A percentile compares a stretch with the other conserved stretches of the same genome.
phyloP scores from a whole-genome alignment of 2,113 vertebrate genomes.

The Boulengeromyrus knoepffleri region DNA sequence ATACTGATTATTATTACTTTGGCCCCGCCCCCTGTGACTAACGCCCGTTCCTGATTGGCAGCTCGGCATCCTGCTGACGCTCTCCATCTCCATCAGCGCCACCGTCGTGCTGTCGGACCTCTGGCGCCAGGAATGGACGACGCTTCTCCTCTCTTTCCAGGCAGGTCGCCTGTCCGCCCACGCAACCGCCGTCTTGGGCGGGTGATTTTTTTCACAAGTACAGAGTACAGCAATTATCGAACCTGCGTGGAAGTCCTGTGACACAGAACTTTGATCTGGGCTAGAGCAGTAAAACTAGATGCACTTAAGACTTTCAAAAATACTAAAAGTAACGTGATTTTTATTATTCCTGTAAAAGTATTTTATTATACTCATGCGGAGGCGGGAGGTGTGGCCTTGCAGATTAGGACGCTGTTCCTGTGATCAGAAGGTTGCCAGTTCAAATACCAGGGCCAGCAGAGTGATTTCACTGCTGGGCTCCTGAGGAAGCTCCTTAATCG shows the following conservation, averaged over 20 bases:
- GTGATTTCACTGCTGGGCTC: neutral
- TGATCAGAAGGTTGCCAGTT: neutral
- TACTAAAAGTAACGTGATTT: neutral
- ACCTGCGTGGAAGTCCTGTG: neutral
- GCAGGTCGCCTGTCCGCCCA: slow-evolving; percentile 39
- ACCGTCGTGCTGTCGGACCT: slow-evolving; percentile 60
- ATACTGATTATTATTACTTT: neutral
- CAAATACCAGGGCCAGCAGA: neutral
- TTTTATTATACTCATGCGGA: neutral
- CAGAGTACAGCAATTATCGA: neutral
- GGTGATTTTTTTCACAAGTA: neutral
- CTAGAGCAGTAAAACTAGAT: neutral
- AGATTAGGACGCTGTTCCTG: neutral
- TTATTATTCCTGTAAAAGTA: neutral
- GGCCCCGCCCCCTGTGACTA: no score
- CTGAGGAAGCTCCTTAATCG: neutral
- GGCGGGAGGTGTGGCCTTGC: neutral
- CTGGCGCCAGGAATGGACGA: slow-evolving; percentile 71
- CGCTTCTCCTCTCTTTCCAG: slow-evolving; percentile 73
- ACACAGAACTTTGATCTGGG: neutral
- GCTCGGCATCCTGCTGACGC: slow-evolving; percentile 65
- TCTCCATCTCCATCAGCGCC: slow-evolving; percentile 57
- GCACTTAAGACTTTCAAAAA: neutral
- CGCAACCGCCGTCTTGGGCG: neutral
- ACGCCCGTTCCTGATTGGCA: slow-evolving; percentile 32